Evolutionary conservation across 2,113 vertebrate species (phyloP).

Genomic region (Felis chaus): DNA sequence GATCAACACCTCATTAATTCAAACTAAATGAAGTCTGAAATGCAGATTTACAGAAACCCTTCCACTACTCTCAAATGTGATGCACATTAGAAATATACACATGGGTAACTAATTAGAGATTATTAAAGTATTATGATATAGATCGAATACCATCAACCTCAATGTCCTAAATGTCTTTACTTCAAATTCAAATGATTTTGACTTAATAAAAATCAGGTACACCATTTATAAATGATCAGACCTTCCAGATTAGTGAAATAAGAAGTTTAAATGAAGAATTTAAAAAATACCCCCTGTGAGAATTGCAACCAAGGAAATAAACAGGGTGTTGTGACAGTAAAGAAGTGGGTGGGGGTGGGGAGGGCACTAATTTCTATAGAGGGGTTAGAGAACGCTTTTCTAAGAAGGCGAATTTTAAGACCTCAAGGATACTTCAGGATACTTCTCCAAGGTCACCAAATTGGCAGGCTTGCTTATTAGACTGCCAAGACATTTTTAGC

Average conservation of each 20-base stretch:
- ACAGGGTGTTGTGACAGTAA: background rate
- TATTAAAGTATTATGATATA: background rate
- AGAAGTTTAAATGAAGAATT: background rate
- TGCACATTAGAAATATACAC: background rate
- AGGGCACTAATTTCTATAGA: background rate
- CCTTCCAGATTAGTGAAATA: background rate
- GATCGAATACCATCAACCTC: background rate
- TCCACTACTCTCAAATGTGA: background rate
- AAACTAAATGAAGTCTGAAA: slow-evolving; percentile 52
- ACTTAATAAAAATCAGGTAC: background rate
- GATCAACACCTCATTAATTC: slow-evolving; percentile 54
- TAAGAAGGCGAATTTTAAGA: slow-evolving; percentile 3
- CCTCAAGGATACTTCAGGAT: background rate
- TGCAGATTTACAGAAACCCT: background rate
- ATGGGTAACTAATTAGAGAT: background rate
- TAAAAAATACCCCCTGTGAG: background rate
- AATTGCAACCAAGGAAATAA: slow-evolving; percentile 41
- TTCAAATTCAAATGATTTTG: background rate
- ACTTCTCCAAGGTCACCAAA: slow-evolving; percentile 55
- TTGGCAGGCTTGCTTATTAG: slow-evolving; percentile 20
- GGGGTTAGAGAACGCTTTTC: background rate
- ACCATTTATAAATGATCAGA: background rate
- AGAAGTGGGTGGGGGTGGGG: background rate
- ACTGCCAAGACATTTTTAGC: slow-evolving; percentile 50
- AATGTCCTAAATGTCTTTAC: background rate